Percentiles rank a stretch among this genome's conserved stretches.
Evolutionary conservation across 2,797 vertebrate species (phyloP).

Genomic region (Pagetopsis macropterus): DNA sequence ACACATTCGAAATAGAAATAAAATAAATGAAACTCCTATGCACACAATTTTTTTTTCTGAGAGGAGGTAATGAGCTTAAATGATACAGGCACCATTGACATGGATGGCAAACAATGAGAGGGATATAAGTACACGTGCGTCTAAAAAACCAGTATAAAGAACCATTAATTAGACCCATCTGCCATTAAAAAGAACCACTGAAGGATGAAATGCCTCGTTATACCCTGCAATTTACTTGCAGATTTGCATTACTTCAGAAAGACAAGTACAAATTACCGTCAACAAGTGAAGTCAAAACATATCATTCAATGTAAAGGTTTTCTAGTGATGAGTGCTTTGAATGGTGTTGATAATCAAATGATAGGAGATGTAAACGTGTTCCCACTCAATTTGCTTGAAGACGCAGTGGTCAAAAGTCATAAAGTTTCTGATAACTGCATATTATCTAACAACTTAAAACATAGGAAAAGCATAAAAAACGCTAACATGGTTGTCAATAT

Average conservation of each 20-base stretch:
- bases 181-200: slow-evolving; percentile 20
- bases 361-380: background rate
- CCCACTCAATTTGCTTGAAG: background rate
- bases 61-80: slow-evolving; percentile 53
- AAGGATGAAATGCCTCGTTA: slow-evolving; percentile 31
- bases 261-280: slow-evolving; percentile 6
- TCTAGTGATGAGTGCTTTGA: background rate
- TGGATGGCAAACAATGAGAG: slow-evolving; percentile 41
- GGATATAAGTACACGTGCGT: slow-evolving; percentile 23
- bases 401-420: background rate
- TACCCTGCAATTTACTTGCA: slow-evolving; percentile 23
- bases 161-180: slow-evolving; percentile 43
- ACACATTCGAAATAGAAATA: background rate
- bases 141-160: slow-evolving; percentile 27
- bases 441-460: background rate
- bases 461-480: background rate
- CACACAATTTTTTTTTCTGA: background rate
- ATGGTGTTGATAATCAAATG: background rate
- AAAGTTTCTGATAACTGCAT: background rate
- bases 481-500: background rate
- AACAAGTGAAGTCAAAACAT: background rate
- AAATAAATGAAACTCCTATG: background rate
- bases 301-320: background rate
- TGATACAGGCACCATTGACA: slow-evolving; percentile 58
- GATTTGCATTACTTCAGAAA: slow-evolving; percentile 7